Evolutionary conservation across 2,888 invertebrate genomes (phyloP).

Genomic region (Cryptocheilus praepositus): DNA sequence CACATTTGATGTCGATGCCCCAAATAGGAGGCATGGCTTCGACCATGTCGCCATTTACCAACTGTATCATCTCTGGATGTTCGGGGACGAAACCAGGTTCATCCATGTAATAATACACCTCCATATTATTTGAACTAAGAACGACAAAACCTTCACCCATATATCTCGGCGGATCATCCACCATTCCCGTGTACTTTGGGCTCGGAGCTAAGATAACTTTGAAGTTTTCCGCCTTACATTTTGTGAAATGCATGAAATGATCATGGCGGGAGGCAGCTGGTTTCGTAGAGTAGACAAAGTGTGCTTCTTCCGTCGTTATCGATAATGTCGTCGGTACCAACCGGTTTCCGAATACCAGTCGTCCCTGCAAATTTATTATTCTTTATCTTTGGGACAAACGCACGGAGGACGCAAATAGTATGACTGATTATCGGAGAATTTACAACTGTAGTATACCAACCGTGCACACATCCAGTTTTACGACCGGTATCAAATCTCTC

Average conservation of each 20-base stretch:
- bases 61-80: conserved; percentile 90
- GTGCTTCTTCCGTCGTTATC: conserved; percentile 94
- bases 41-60: conserved; percentile 95
- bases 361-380: conserved; percentile 78
- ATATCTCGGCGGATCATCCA: conserved; percentile 95
- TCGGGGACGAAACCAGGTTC: conserved; percentile 95
- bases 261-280: conserved; percentile 95
- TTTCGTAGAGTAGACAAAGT: conserved; percentile 95
- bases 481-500: conserved; percentile 97
- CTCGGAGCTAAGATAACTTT: conserved; percentile 97
- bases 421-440: neutral
- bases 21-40: conserved; percentile 95
- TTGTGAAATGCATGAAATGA: conserved; percentile 96
- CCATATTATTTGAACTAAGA: conserved; percentile 95
- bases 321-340: conserved; percentile 95
- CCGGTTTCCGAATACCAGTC: conserved; percentile 96
- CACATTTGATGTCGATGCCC: conserved; percentile 96
- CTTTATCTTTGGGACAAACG: neutral
- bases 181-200: conserved; percentile 93
- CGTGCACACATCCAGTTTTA: conserved; percentile 94
- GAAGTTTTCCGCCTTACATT: conserved; percentile 95
- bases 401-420: neutral
- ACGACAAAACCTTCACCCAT: conserved; percentile 99
- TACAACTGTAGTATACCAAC: conserved; percentile 74
- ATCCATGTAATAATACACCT: conserved; percentile 98